Evolutionary conservation across 2,888 invertebrate species (phyloP), one percentile per base, ranked within the genome.

Genomic region (Taphrorychus bicolor): DNA sequence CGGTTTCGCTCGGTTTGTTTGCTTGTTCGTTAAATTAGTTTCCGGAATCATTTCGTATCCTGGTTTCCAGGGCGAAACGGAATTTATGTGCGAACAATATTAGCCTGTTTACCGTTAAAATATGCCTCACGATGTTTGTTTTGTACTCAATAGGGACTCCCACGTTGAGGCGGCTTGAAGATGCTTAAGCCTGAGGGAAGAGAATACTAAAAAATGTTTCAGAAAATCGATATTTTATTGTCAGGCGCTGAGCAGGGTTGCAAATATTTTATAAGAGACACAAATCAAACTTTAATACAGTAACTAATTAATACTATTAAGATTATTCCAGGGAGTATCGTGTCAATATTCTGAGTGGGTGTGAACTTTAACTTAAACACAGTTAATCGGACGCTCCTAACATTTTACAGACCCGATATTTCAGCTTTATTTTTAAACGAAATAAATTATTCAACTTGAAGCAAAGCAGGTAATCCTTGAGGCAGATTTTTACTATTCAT

Each of bases 1-100:
- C 24, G 64, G 51, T 52, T 51, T 49, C 63, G 58, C 52, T 64
- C 24, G 49, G 59, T 24, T 53, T 53, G 48, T 53, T 52, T 49
- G 23, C 22, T 48, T 24, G 7, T 49, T 22, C n/a, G 58, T 16
- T 18, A 45, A 49, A 59, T 49, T 59, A 49, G n/a, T 59, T 49
- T 21, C 16, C 17, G 14, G 19, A 42, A 42, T n/a, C 19, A 57
- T n/a, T n/a, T n/a, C n/a, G n/a, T 42, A 57, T 21, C 19, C 19
- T 53, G 5, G 51, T 21, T 19, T n/a, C 21, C 14, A 45, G 14
- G 14, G 16, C 2, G 1, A 2, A 5, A 17, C 45, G 1, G 45
- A 45, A 45, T 45, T 14, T n/a, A n/a, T n/a, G n/a, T n/a, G n/a
- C n/a, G n/a, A n/a, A n/a, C n/a, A n/a, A n/a, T n/a, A n/a, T n/a